Evolutionary conservation across 2,888 invertebrate species (phyloP).

Genomic region (Heliconius ethilla): DNA sequence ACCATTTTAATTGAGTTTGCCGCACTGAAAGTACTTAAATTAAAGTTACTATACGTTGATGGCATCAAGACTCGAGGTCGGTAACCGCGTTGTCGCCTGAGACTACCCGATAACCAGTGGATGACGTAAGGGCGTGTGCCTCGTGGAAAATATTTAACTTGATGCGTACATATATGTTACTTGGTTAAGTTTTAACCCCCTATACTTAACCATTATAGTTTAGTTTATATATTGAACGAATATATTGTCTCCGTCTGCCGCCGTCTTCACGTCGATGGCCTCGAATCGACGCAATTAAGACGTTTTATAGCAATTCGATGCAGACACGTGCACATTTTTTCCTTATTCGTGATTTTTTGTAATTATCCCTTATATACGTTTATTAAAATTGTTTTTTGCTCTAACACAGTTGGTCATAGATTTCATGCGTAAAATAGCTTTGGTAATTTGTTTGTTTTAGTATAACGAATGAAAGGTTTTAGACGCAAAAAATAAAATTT

Average conservation of each 20-base stretch:
- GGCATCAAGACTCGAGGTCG: constrained; percentile 62
- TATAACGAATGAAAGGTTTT: constrained; percentile 31
- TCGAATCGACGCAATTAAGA: constrained; percentile 75
- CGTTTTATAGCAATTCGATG: constrained; percentile 77
- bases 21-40: constrained; percentile 52
- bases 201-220: not conserved
- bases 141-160: constrained; percentile 35
- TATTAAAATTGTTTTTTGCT: constrained; percentile 70
- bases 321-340: constrained; percentile 77
- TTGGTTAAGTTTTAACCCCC: constrained; percentile 10
- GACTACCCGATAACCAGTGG: constrained; percentile 61
- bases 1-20: constrained; percentile 46
- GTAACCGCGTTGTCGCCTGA: constrained; percentile 67
- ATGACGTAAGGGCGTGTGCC: constrained; percentile 46
- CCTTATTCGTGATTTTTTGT: constrained; percentile 73
- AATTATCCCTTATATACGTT: constrained; percentile 74
- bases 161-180: constrained; percentile 17
- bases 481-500: constrained; percentile 31
- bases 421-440: constrained; percentile 69
- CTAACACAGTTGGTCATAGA: constrained; percentile 58
- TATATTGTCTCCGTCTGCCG: constrained; percentile 35
- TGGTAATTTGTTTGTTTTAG: constrained; percentile 49
- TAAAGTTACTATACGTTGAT: constrained; percentile 52
- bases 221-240: constrained; percentile 9
- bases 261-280: constrained; percentile 57